Percentiles rank a stretch among this genome's conserved stretches.
Conservation (phyloP, 2,797 vertebrate genomes). For the Phylloscopus collybita region DNA sequence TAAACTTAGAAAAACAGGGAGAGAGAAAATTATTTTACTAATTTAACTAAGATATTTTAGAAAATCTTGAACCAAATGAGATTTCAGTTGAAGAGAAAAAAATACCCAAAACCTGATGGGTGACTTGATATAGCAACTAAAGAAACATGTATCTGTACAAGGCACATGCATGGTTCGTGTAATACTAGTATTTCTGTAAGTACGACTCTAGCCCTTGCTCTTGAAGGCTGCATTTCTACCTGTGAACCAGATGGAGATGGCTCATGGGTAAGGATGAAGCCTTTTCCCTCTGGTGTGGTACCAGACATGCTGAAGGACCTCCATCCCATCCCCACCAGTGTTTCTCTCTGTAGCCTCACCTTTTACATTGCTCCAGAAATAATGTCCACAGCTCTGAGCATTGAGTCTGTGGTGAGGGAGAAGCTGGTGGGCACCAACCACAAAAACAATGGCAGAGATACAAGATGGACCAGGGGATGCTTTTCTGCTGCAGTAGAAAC, state of each 20-base stretch:
- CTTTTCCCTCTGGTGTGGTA: background rate
- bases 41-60: background rate
- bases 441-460: background rate
- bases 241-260: fast-evolving
- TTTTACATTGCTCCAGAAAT: background rate
- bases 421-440: fast-evolving
- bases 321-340: too few relatives aligned
- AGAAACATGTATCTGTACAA: background rate
- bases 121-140: background rate
- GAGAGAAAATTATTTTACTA: background rate
- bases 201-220: background rate
- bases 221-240: background rate
- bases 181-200: background rate
- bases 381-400: background rate
- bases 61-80: background rate
- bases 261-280: fast-evolving
- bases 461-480: fast-evolving
- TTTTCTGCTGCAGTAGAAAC: background rate
- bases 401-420: background rate
- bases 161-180: background rate
- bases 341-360: background rate
- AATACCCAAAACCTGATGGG: background rate
- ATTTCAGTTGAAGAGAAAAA: background rate
- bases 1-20: background rate
- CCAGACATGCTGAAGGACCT: fast-evolving